Conservation (phyloP, 2,888 invertebrate genomes). For the Xanthia icteritia region DNA sequence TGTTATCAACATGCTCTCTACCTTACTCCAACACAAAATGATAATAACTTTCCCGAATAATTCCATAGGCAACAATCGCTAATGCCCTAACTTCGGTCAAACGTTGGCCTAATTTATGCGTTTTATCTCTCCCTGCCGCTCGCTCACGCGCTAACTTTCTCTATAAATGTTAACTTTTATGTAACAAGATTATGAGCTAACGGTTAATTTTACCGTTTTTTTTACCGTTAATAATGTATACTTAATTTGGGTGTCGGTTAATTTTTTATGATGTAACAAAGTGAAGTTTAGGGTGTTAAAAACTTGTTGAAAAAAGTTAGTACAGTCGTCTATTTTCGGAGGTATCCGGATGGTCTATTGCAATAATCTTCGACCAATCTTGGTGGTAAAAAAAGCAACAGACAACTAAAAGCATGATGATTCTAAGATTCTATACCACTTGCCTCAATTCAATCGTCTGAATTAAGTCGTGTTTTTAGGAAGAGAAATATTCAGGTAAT, state of each 20-base stretch:
- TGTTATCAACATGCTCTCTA: constrained; percentile 15
- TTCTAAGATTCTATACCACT: neutral
- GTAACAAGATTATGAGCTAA: constrained; percentile 57
- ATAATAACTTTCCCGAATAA: constrained; percentile 74
- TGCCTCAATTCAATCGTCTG: too few relatives aligned
- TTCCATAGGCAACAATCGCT: constrained; percentile 71
- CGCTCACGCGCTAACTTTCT: constrained; percentile 61
- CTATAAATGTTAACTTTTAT: constrained; percentile 64
- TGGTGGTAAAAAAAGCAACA: too few relatives aligned
- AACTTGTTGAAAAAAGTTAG: neutral
- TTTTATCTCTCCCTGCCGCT: constrained; percentile 75
- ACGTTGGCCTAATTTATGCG: constrained; percentile 78
- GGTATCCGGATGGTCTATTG: neutral
- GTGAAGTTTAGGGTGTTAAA: constrained; percentile 1
- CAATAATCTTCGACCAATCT: neutral
- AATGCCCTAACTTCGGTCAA: constrained; percentile 79
- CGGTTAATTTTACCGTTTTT: constrained; percentile 52
- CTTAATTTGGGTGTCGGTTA: constrained; percentile 32
- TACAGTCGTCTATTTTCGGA: neutral
- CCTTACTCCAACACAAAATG: constrained; percentile 67
- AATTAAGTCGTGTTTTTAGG: too few relatives aligned
- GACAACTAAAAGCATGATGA: neutral
- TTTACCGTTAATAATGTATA: constrained; percentile 38
- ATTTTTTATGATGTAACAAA: constrained; percentile 34
- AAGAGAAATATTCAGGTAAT: too few relatives aligned